These are phyloP conservation scores for Platyscapa corneri DNA, from an alignment of 1,140 invertebrate species.

Conservation along the genomic window DNA sequence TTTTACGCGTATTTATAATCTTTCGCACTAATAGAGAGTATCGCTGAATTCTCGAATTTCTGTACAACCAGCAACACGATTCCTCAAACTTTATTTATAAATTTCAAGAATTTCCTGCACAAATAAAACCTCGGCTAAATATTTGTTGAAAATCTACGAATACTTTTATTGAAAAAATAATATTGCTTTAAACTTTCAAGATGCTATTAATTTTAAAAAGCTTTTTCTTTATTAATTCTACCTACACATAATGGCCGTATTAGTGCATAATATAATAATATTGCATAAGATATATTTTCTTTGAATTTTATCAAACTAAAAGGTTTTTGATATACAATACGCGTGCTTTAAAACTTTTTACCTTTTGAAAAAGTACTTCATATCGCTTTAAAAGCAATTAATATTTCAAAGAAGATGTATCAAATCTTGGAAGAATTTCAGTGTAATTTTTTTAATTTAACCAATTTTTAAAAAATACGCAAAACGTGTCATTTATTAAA, in stretches of 20 bases:
- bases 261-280: slow-evolving; percentile 15
- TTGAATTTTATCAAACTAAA: slow-evolving; percentile 27
- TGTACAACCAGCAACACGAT: background rate
- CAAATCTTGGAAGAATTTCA: background rate
- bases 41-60: background rate
- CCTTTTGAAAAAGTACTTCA: background rate
- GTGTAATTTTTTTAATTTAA: background rate
- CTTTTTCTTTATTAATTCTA: background rate
- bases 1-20: background rate
- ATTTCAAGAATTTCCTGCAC: background rate
- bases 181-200: background rate
- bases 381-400: background rate
- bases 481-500: background rate
- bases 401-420: background rate
- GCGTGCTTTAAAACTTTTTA: background rate
- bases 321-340: slow-evolving; percentile 13
- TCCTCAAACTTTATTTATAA: background rate
- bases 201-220: background rate
- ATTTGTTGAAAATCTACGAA: background rate
- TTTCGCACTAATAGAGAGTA: background rate
- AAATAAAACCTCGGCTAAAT: background rate
- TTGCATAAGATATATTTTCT: slow-evolving; percentile 7
- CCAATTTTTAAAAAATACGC: background rate
- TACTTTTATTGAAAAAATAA: background rate
- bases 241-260: background rate